A percentile compares a stretch with the other conserved stretches of the same genome.
phyloP scores from a whole-genome alignment of 2,797 vertebrate species.

The Smutsia gigantea region DNA sequence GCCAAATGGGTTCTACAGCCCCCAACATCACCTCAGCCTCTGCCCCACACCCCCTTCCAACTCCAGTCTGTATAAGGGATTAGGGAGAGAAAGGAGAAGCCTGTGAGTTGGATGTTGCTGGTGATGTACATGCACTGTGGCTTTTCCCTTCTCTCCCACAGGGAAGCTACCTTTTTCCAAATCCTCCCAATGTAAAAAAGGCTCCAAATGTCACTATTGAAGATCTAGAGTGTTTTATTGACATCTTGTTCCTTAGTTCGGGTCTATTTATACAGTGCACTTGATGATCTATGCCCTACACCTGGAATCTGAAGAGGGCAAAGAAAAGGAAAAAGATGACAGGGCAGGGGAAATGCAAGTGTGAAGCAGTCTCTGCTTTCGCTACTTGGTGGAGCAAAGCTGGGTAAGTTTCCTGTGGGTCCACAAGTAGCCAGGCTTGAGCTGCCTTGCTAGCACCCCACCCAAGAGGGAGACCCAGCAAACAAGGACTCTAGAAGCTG shows the following conservation, averaged over 20 bases:
- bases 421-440: neutral
- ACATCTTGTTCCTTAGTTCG: neutral
- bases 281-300: neutral
- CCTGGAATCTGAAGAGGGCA: neutral
- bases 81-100: neutral
- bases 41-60: neutral
- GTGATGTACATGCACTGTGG: neutral
- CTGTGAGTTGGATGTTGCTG: neutral
- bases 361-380: neutral
- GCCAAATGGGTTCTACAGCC: neutral
- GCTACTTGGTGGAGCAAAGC: neutral
- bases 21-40: neutral
- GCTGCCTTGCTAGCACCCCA: neutral
- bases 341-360: neutral
- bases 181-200: neutral
- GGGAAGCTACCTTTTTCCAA: neutral
- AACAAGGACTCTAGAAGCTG: neutral
- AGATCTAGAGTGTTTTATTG: neutral
- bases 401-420: neutral
- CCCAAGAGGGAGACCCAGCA: neutral
- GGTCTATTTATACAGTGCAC: neutral
- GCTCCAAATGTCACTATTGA: neutral
- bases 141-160: neutral
- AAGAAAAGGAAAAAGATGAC: neutral
- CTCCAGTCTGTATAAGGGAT: neutral